Evolutionary conservation across 2,888 invertebrate genomes (phyloP).

Genomic region (Gryllus longicercus): DNA sequence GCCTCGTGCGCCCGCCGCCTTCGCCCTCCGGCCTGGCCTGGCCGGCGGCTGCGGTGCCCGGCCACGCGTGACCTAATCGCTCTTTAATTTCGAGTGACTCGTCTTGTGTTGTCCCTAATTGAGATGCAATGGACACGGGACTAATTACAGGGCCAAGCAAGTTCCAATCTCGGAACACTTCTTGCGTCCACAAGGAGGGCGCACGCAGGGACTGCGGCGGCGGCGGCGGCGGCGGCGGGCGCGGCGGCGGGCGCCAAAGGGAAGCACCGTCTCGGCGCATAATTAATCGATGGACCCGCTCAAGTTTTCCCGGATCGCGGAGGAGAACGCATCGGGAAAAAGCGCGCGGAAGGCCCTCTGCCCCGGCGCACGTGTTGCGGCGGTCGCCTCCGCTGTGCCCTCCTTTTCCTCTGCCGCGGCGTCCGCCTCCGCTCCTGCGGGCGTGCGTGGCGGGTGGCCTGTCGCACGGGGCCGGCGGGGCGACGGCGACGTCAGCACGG

Average conservation of each 20-base stretch:
- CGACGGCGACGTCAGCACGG: not conserved
- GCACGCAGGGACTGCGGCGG: not conserved
- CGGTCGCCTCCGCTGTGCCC: too few species aligned
- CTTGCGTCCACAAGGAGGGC: conserved; percentile 8
- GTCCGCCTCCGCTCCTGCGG: too few species aligned
- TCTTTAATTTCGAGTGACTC: conserved; percentile 17
- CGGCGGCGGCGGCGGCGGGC: not conserved
- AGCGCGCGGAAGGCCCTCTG: not conserved
- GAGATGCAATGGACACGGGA: conserved; percentile 17
- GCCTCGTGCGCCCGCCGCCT: not conserved
- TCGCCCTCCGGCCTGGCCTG: not conserved
- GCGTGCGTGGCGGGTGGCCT: conserved; percentile 19
- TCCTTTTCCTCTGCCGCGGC: too few species aligned
- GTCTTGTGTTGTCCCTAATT: conserved; percentile 17
- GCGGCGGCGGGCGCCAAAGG: not conserved
- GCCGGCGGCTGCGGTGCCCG: not conserved
- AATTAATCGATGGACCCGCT: conserved; percentile 17
- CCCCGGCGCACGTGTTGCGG: not conserved
- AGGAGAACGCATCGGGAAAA: not conserved
- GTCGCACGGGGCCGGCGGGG: conserved; percentile 24
- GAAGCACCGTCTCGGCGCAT: not conserved
- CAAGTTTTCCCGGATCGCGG: not conserved
- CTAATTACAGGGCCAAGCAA: conserved; percentile 17
- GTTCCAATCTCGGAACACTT: conserved; percentile 8
- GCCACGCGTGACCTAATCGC: conserved; percentile 17